Evolutionary conservation across 2,888 invertebrate genomes (phyloP).

Genomic region (Pseudococcus jackbeardsleyi): DNA sequence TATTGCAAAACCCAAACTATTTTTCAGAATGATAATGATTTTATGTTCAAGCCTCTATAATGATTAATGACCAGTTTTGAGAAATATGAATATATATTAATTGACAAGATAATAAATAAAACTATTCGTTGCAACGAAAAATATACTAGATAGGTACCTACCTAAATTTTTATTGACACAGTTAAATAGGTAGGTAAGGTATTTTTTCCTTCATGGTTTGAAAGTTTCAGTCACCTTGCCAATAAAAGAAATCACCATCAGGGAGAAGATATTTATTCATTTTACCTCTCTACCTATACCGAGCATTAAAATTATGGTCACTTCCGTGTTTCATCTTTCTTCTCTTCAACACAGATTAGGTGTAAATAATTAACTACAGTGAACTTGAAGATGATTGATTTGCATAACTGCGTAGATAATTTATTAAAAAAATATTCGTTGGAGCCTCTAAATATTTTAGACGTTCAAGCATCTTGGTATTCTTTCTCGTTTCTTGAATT

Average conservation of each 20-base stretch:
- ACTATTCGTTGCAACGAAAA: not conserved
- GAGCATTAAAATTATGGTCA: not conserved
- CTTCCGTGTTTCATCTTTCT: not conserved
- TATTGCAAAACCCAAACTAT: too few species aligned
- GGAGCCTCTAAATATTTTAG: not conserved
- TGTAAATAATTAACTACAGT: not conserved
- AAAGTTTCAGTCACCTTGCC: too few species aligned
- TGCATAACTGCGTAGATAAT: conserved; percentile 12
- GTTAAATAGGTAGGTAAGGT: not conserved
- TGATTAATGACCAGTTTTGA: too few species aligned
- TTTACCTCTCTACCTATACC: too few species aligned
- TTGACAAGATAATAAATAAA: not conserved
- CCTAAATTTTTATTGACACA: conserved; percentile 12
- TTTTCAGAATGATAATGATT: too few species aligned
- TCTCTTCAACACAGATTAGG: not conserved
- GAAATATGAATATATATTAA: too few species aligned
- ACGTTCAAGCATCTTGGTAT: not conserved
- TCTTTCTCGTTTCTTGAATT: not conserved
- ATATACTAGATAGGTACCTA: not conserved
- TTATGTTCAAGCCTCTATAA: too few species aligned
- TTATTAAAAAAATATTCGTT: not conserved
- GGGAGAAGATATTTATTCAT: too few species aligned
- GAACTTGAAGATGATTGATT: not conserved
- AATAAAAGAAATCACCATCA: too few species aligned
- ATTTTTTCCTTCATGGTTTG: not conserved